These are phyloP conservation scores for Cistogaster globosa DNA, from an alignment of 2,888 invertebrate species.

Conservation along the genomic window DNA sequence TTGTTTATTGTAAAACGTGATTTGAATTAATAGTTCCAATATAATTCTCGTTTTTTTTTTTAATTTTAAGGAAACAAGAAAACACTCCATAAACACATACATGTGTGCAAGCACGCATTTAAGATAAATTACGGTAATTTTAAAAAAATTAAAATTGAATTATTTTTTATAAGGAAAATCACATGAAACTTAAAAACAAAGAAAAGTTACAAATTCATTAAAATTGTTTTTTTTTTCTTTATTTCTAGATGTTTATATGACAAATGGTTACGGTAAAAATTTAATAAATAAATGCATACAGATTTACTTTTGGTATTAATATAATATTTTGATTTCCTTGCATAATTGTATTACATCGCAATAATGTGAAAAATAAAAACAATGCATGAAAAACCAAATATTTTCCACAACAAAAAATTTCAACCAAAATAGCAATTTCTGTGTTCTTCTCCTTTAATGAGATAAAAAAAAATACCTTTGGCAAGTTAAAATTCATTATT, in stretches of 20 bases:
- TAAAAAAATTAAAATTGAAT: constrained; percentile 61
- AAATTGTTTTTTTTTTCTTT: constrained; percentile 43
- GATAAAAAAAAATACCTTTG: constrained; percentile 69
- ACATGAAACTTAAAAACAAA: constrained; percentile 24
- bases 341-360: constrained; percentile 59
- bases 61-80: constrained; percentile 1
- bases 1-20: constrained; percentile 69
- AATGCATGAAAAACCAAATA: constrained; percentile 15
- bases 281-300: no score
- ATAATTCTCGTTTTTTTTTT: not conserved
- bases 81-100: not conserved
- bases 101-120: not conserved
- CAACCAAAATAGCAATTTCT: constrained; percentile 48
- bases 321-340: constrained; percentile 57
- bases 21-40: constrained; percentile 41
- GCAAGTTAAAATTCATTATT: constrained; percentile 63
- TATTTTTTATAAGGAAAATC: constrained; percentile 45
- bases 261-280: constrained; percentile 24
- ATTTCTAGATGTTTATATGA: constrained; percentile 32
- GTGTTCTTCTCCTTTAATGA: constrained; percentile 65
- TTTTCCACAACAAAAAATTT: constrained; percentile 39
- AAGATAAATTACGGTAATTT: constrained; percentile 61
- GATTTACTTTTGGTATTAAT: no score
- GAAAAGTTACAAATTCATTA: constrained; percentile 50
- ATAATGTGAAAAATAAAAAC: constrained; percentile 41